A percentile compares a stretch with the other conserved stretches of the same genome.
These are phyloP conservation scores for Grantiella picta DNA, from an alignment of 2,113 vertebrate genomes.

Conservation along the genomic window DNA sequence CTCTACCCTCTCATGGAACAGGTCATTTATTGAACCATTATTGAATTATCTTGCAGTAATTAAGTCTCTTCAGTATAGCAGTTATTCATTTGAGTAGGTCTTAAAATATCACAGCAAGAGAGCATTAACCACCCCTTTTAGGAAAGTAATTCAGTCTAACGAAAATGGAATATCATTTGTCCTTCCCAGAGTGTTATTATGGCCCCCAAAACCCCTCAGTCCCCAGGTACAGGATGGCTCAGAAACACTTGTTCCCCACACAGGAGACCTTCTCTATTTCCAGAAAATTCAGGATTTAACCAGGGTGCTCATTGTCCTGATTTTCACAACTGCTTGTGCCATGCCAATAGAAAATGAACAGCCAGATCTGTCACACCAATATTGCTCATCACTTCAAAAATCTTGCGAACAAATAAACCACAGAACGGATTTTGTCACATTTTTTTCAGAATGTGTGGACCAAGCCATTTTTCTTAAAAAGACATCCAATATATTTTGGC, in stretches of 20 bases:
- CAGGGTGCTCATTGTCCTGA: neutral
- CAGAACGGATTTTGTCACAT: neutral
- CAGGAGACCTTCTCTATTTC: neutral
- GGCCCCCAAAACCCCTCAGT: neutral
- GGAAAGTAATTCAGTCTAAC: neutral
- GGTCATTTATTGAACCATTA: neutral
- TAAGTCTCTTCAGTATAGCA: neutral
- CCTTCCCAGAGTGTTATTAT: neutral
- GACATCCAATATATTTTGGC: neutral
- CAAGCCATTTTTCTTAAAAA: neutral
- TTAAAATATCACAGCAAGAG: neutral
- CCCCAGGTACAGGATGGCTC: neutral
- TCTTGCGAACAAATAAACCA: neutral
- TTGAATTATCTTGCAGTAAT: neutral
- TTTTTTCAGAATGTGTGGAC: neutral
- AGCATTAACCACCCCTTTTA: neutral
- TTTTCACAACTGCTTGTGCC: neutral
- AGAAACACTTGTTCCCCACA: neutral
- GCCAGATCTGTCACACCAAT: neutral
- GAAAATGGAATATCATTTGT: neutral
- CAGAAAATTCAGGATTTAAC: neutral
- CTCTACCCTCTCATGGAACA: neutral
- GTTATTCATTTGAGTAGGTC: neutral
- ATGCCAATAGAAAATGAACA: accelerated
- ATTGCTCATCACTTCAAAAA: accelerated